phyloP scores from a whole-genome alignment of 2,113 vertebrate genomes.

The Rattus norvegicus region GRCr8 NC_086029.1:65787501-65788000 shows the following conservation, averaged over 20 bases:
- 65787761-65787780: no score
- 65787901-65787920: not conserved
- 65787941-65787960: not conserved
- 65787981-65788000: not conserved
- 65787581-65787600: not conserved
- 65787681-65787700: not conserved
- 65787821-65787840: no score
- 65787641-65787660: not conserved
- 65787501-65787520: not conserved
- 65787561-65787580: not conserved
- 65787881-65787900: not conserved
- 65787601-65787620: not conserved
- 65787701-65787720: not conserved
- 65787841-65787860: not conserved
- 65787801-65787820: not conserved
- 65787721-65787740: no score
- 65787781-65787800: no score
- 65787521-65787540: not conserved
- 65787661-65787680: not conserved
- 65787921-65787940: not conserved
- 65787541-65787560: not conserved
- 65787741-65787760: not conserved
- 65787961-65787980: not conserved
- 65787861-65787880: not conserved
- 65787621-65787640: not conserved